Evolutionary conservation across 1,140 invertebrate species (phyloP).

Genomic region (Samia ricini): DNA sequence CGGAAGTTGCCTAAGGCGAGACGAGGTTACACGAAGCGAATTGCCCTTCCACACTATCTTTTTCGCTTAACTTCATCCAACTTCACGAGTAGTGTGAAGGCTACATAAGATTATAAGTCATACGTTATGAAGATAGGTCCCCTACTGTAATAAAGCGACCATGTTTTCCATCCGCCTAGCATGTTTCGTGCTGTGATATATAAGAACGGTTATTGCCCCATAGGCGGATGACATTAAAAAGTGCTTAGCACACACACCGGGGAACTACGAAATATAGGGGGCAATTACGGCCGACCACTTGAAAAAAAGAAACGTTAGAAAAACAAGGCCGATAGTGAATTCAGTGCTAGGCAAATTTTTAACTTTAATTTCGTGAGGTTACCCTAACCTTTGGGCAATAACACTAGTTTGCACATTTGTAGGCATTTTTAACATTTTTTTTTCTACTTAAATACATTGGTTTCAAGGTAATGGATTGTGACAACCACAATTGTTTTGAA

Average conservation of each 20-base stretch:
- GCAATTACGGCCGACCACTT: slow-evolving; percentile 30
- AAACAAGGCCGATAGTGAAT: slow-evolving; percentile 8
- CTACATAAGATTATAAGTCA: background rate
- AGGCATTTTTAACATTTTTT: too few relatives aligned
- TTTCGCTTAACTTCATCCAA: too few relatives aligned
- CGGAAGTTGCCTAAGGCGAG: too few relatives aligned
- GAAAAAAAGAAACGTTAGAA: slow-evolving; percentile 26
- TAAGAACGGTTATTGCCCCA: slow-evolving; percentile 35
- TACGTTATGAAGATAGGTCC: background rate
- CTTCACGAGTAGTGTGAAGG: too few relatives aligned
- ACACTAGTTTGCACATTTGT: too few relatives aligned
- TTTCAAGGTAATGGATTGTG: too few relatives aligned
- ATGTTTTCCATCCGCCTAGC: slow-evolving; percentile 21
- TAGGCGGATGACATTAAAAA: slow-evolving; percentile 42
- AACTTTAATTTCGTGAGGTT: slow-evolving; percentile 7
- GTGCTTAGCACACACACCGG: slow-evolving; percentile 29
- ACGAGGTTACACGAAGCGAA: too few relatives aligned
- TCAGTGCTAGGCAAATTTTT: background rate
- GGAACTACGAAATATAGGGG: slow-evolving; percentile 21
- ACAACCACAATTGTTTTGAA: too few relatives aligned
- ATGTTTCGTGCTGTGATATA: slow-evolving; percentile 33
- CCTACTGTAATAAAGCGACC: background rate
- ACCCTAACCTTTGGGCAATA: too few relatives aligned
- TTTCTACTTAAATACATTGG: too few relatives aligned
- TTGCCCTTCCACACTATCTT: too few relatives aligned